Evolutionary conservation across 2,797 vertebrate genomes (phyloP).

Genomic region (Rhinoraja longicauda): DNA sequence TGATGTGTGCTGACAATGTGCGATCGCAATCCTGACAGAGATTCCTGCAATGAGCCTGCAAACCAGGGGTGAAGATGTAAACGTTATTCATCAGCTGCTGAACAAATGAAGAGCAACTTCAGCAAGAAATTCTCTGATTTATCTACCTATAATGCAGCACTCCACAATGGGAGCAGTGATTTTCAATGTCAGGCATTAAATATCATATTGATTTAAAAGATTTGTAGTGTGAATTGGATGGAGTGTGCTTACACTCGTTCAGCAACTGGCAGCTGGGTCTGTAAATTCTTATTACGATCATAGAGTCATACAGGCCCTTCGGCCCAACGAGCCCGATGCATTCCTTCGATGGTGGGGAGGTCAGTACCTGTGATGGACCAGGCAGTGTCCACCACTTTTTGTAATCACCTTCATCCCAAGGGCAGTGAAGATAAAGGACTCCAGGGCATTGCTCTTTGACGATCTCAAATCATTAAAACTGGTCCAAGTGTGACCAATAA

Average conservation of each 20-base stretch:
- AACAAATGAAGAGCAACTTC: neutral
- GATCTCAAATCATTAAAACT: no score
- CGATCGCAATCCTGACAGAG: neutral
- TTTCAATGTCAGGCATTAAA: neutral
- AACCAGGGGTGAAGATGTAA: neutral
- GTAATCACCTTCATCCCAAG: neutral
- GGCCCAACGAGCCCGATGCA: no score
- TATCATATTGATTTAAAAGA: neutral
- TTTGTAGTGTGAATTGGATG: neutral
- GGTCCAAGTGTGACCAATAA: neutral
- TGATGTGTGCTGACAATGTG: neutral
- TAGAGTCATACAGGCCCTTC: no score
- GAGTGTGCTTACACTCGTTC: neutral
- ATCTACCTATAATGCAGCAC: neutral
- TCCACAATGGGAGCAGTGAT: neutral
- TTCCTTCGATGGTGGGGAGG: no score
- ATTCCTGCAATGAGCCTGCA: neutral
- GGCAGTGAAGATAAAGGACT: neutral
- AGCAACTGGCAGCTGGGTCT: neutral
- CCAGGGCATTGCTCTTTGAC: neutral
- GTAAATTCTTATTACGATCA: neutral
- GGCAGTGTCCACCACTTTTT: no score
- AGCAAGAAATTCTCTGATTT: neutral
- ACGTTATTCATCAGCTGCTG: neutral
- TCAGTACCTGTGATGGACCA: no score